These are phyloP conservation scores for Hedychridium roseum DNA, from an alignment of 2,888 invertebrate species.

Conservation along the genomic window DNA sequence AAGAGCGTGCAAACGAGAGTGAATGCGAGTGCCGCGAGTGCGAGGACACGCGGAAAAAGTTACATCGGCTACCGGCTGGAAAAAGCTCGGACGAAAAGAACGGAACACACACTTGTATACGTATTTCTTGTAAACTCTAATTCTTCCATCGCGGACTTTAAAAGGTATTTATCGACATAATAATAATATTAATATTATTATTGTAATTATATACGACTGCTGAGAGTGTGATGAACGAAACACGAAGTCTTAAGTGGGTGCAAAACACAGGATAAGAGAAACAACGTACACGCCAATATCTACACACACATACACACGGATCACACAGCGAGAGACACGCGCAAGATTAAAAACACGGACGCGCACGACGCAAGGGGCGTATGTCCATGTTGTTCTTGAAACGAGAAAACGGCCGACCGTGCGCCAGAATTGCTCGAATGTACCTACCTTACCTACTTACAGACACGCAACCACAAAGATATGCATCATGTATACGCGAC, in stretches of 20 bases:
- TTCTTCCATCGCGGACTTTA: slow-evolving; percentile 67
- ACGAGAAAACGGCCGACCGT: slow-evolving; percentile 66
- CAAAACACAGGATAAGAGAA: slow-evolving; percentile 37
- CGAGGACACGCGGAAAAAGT: slow-evolving; percentile 21
- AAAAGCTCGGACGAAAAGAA: slow-evolving; percentile 33
- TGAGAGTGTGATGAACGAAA: slow-evolving; percentile 58
- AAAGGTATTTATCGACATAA: slow-evolving; percentile 64
- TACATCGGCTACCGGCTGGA: slow-evolving; percentile 30
- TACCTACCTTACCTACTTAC: slow-evolving; percentile 47
- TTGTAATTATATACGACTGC: slow-evolving; percentile 63
- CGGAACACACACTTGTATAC: slow-evolving; percentile 76
- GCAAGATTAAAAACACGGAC: slow-evolving; percentile 11
- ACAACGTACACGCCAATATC: slow-evolving; percentile 26
- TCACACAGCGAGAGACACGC: slow-evolving; percentile 10
- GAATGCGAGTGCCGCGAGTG: slow-evolving; percentile 10
- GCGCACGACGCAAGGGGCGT: slow-evolving; percentile 49
- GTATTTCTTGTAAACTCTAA: slow-evolving; percentile 73
- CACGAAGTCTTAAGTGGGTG: slow-evolving; percentile 36
- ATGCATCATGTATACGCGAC: slow-evolving; percentile 82
- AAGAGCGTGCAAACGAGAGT: slow-evolving; percentile 22
- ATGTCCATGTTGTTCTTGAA: too few relatives aligned
- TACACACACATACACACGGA: slow-evolving; percentile 14
- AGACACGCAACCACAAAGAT: slow-evolving; percentile 69
- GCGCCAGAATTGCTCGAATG: slow-evolving; percentile 63
- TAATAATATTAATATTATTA: slow-evolving; percentile 62